Evolutionary conservation across 2,113 vertebrate genomes (phyloP).

Genomic region (Semicossyphus pulcher): DNA sequence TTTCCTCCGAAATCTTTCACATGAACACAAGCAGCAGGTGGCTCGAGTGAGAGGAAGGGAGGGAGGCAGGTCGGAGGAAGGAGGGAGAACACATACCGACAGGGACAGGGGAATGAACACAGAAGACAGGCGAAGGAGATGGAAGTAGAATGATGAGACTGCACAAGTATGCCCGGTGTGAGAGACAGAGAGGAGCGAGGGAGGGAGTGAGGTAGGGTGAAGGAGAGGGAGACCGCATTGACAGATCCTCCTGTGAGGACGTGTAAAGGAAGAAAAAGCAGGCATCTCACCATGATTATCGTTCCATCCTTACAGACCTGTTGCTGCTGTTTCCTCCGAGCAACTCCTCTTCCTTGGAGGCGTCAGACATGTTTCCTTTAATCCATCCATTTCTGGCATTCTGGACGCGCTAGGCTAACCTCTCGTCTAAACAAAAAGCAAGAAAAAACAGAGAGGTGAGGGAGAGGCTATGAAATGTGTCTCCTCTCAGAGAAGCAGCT

Average conservation of each 20-base stretch:
- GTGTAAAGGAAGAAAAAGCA: slow-evolving; percentile 46
- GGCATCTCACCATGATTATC: slow-evolving; percentile 78
- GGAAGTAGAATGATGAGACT: slow-evolving; percentile 53
- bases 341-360: slow-evolving; percentile 52
- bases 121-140: slow-evolving; percentile 48
- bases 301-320: slow-evolving; percentile 78
- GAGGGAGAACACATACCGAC: slow-evolving; percentile 33
- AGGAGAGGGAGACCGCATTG: slow-evolving; percentile 64
- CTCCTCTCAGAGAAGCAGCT: slow-evolving; percentile 62
- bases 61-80: slow-evolving; percentile 7
- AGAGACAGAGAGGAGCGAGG: slow-evolving; percentile 46
- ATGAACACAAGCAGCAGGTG: slow-evolving; percentile 75
- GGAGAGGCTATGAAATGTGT: slow-evolving; percentile 48
- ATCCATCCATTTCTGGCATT: slow-evolving; percentile 54
- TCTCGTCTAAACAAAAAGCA: slow-evolving; percentile 47
- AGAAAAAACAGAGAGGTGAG: slow-evolving; percentile 26
- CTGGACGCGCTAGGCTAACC: slow-evolving; percentile 48
- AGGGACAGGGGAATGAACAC: slow-evolving; percentile 26
- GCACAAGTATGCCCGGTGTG: slow-evolving; percentile 63
- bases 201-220: slow-evolving; percentile 51
- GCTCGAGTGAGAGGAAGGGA: slow-evolving; percentile 39
- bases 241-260: slow-evolving; percentile 51
- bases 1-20: slow-evolving; percentile 36
- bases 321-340: slow-evolving; percentile 74
- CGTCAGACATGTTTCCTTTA: slow-evolving; percentile 48